Evolutionary conservation across 2,797 vertebrate species (phyloP).

Genomic region (Phaenicophaeus curvirostris): DNA sequence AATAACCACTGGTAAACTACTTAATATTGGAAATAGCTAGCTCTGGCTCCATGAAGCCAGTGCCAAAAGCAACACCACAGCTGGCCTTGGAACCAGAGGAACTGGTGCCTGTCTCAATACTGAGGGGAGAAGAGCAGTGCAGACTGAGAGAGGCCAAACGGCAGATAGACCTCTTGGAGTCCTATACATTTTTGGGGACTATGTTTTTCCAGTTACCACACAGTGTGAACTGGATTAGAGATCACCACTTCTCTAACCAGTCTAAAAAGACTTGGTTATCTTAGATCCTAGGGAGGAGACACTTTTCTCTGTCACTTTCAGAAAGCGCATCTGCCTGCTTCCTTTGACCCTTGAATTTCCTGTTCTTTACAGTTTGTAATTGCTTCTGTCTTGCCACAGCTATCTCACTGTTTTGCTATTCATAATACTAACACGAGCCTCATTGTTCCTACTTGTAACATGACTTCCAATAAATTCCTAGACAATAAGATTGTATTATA

Average conservation of each 20-base stretch:
- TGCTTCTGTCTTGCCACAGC: not conserved
- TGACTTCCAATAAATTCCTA: not conserved
- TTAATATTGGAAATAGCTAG: not conserved
- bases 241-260: not conserved
- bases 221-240: not conserved
- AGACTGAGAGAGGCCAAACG: not conserved
- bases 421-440: not conserved
- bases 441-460: not conserved
- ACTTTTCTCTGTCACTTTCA: not conserved
- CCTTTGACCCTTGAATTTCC: not conserved
- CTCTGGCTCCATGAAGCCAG: not conserved
- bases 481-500: not conserved
- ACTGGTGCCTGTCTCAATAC: not conserved
- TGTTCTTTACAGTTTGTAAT: not conserved
- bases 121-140: not conserved
- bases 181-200: not conserved
- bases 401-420: not conserved
- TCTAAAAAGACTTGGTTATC: fast-evolving
- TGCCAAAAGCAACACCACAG: not conserved
- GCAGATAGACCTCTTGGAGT: not conserved
- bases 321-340: not conserved
- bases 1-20: not conserved
- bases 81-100: not conserved
- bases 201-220: not conserved
- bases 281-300: not conserved